Evolutionary conservation across 2,797 vertebrate species (phyloP).

Genomic region (Sebastes taczanowskii): DNA sequence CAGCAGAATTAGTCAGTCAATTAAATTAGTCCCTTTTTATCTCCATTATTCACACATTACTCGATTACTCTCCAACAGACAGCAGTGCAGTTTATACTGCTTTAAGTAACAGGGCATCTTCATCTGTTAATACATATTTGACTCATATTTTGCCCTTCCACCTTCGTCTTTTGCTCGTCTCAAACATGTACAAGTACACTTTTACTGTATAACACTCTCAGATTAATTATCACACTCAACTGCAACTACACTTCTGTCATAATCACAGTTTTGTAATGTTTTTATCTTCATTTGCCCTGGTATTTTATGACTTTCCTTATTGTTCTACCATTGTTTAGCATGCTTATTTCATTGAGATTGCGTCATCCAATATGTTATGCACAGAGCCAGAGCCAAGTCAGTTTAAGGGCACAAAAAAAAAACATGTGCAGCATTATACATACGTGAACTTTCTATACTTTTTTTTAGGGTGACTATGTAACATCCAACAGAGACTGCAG

Average conservation of each 20-base stretch:
- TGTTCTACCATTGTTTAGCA: too few species aligned
- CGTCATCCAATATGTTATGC: too few species aligned
- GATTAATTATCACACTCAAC: not conserved
- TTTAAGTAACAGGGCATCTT: not conserved
- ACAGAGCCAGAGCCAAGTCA: not conserved
- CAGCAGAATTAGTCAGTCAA: not conserved
- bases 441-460: not conserved
- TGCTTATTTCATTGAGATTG: too few species aligned
- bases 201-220: too few species aligned
- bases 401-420: not conserved
- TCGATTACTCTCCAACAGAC: not conserved
- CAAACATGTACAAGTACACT: not conserved
- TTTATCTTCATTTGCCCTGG: too few species aligned
- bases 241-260: too few species aligned
- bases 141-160: not conserved
- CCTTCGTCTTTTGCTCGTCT: not conserved
- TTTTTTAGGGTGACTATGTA: not conserved
- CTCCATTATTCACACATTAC: conserved; percentile 18
- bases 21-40: not conserved
- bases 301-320: too few species aligned
- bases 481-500: not conserved
- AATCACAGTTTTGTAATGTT: too few species aligned
- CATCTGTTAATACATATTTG: not conserved
- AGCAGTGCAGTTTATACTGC: not conserved
- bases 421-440: not conserved